phyloP scores from a whole-genome alignment of 2,113 vertebrate genomes.

The Neodon shergylaensis region DNA sequence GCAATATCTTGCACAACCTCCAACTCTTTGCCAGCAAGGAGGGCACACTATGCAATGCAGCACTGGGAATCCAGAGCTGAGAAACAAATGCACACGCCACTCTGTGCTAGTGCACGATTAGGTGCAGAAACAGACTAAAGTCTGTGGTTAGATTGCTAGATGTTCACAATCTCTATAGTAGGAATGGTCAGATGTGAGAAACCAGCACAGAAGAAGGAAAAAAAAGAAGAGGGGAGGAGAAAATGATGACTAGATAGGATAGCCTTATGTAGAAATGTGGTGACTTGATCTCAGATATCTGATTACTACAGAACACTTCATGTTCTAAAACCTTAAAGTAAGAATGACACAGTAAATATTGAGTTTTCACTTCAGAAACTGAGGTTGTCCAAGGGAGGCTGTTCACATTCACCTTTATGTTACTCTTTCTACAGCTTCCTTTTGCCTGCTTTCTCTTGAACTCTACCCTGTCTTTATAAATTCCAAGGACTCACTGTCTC shows the following conservation, averaged over 20 bases:
- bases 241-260: neutral
- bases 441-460: neutral
- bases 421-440: neutral
- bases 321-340: neutral
- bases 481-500: neutral
- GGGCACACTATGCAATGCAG: neutral
- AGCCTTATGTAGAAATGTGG: neutral
- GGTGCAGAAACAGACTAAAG: neutral
- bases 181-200: neutral
- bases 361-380: neutral
- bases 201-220: neutral
- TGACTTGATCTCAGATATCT: neutral
- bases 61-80: neutral
- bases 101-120: neutral
- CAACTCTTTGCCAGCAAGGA: no score
- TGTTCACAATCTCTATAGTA: neutral
- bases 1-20: neutral
- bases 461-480: neutral
- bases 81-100: fast-evolving
- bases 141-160: neutral
- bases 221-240: neutral
- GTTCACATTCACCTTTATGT: neutral
- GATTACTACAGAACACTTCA: neutral
- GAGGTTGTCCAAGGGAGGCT: neutral
- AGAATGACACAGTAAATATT: neutral